Percentiles rank a stretch among this genome's conserved stretches.
Evolutionary conservation across 2,888 invertebrate genomes (phyloP).

Genomic region (Ligdia adustata): DNA sequence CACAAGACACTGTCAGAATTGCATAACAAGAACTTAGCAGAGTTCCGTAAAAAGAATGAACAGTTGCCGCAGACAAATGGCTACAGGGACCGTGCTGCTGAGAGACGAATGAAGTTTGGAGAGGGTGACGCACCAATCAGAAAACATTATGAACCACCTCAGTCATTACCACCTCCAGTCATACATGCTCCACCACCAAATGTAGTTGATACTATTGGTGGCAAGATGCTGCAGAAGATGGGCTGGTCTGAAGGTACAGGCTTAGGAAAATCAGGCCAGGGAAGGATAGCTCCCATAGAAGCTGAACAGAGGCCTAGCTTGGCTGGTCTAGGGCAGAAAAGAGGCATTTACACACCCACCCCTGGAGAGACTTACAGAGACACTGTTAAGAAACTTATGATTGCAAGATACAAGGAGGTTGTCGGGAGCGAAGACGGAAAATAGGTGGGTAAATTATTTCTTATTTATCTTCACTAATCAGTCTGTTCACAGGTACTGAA

Average conservation of each 20-base stretch:
- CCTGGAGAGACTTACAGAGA: conserved; percentile 95
- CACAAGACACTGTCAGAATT: conserved; percentile 97
- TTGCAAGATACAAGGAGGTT: conserved; percentile 93
- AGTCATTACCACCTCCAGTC: conserved; percentile 67
- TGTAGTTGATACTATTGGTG: conserved; percentile 96
- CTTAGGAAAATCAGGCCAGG: conserved; percentile 96
- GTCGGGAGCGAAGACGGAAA: conserved; percentile 84
- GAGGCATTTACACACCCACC: conserved; percentile 89
- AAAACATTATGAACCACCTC: conserved; percentile 69
- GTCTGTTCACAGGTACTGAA: conserved; percentile 50
- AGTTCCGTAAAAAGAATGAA: conserved; percentile 75
- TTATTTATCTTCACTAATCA: too few relatives aligned
- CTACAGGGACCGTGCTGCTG: conserved; percentile 98
- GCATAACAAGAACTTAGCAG: conserved; percentile 93
- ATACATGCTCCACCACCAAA: conserved; percentile 85
- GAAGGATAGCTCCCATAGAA: conserved; percentile 96
- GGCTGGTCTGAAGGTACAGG: conserved; percentile 99
- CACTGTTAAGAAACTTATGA: conserved; percentile 95
- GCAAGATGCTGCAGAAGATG: conserved; percentile 98
- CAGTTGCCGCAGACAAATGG: conserved; percentile 63
- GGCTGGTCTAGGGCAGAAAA: conserved; percentile 94
- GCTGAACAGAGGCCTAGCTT: conserved; percentile 87
- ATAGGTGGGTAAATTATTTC: conserved; percentile 68
- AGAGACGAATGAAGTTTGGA: conserved; percentile 96
- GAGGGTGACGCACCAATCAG: conserved; percentile 88